These are phyloP conservation scores for Myathropa florea DNA, from an alignment of 2,888 invertebrate species.

Conservation along the genomic window DNA sequence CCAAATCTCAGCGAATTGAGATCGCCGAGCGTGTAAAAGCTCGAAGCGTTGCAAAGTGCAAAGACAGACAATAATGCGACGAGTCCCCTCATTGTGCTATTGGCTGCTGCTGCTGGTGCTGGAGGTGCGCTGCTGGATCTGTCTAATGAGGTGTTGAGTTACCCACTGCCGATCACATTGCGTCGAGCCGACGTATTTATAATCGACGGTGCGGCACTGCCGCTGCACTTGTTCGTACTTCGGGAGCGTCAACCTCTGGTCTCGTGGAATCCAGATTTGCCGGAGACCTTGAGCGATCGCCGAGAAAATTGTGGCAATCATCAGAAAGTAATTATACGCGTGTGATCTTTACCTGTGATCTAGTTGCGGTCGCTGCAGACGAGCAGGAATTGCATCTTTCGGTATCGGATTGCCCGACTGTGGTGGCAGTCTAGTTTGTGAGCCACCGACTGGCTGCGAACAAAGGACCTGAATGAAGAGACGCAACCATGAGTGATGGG, in stretches of 20 bases:
- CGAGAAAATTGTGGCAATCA: constrained; percentile 55
- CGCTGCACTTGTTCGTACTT: constrained; percentile 10
- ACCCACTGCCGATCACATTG: constrained; percentile 44
- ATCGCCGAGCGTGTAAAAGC: constrained; percentile 28
- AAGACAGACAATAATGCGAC: constrained; percentile 32
- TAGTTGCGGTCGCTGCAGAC: constrained; percentile 58
- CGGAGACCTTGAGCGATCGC: constrained; percentile 59
- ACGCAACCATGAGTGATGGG: neutral
- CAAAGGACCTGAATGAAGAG: neutral
- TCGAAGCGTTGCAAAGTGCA: constrained; percentile 29
- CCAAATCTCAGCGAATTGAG: constrained; percentile 28
- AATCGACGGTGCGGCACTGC: constrained; percentile 26
- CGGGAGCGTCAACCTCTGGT: constrained; percentile 39
- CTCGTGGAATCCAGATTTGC: constrained; percentile 42
- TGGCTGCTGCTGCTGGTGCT: neutral
- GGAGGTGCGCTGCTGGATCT: constrained; percentile 29
- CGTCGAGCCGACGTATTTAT: constrained; percentile 54
- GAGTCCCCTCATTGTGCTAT: constrained; percentile 35
- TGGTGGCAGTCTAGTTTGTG: neutral
- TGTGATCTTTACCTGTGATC: constrained; percentile 18
- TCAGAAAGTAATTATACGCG: neutral
- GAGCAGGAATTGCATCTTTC: constrained; percentile 15
- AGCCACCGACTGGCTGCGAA: neutral
- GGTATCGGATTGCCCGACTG: constrained; percentile 21
- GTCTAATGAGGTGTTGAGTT: constrained; percentile 51